Base-by-base conservation (phyloP, 2,888 invertebrate species). In the Hedya salicella region DNA sequence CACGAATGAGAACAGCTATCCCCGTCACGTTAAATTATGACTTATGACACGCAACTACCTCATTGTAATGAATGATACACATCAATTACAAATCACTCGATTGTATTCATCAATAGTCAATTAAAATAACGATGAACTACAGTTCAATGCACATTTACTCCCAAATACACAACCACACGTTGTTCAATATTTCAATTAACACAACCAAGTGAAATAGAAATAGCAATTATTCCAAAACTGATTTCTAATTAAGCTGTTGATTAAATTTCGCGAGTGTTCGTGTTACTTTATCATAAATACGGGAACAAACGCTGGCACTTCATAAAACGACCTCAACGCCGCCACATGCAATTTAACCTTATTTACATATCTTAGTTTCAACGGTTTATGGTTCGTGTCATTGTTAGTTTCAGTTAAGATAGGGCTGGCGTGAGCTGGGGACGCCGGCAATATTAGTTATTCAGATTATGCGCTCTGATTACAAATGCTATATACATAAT, bases 311-410 rank as follows among this genome's bases (percentile, higher is more conserved):
- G 14, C 54, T 17, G 19, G 62, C 59, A 68, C 59, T 66, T 40
- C 44, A 66, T 68, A 68, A 66, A 68, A 53, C 62, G 42, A 72
- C 70, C 73, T 69, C 66, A 69, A 70, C 72, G 79, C 70, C 72
- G 73, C 72, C 76, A 77, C 80, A 81, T 83, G 78, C 78, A 78
- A 80, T 80, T 77, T 77, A 72, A 78, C 71, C 70, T 74, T 72
- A 85, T 85, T 85, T 83, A 79, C 85, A 85, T 85, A 82, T 83
- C 82, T 85, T 78, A 79, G 78, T 75, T 79, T 69, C 74, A 77
- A 77, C 79, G 78, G 78, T 82, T 69, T 85, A 80, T 79, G 80
- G 79, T 74, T 77, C 76, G 73, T 77, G 80, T 80, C 80, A 83
- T 78, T 81, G 79, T 73, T 71, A 77, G 77, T 83, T 84, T 71